Evolutionary conservation across 2,888 invertebrate species (phyloP).

Genomic region (Erannis defoliaria): DNA sequence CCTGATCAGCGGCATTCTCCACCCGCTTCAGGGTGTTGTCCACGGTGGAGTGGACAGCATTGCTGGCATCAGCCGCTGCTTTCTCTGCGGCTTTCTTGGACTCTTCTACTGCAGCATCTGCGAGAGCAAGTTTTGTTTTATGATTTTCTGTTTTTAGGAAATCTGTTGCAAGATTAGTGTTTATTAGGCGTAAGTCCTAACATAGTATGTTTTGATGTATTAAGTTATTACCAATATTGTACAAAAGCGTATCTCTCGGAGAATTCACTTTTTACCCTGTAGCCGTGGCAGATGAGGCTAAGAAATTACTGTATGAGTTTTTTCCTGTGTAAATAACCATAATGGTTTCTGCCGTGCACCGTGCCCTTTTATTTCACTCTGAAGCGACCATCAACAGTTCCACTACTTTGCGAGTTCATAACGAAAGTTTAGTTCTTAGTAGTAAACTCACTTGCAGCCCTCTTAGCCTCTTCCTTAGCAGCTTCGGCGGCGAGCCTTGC

Average conservation of each 20-base stretch:
- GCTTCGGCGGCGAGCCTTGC: conserved; percentile 74
- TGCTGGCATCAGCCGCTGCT: conserved; percentile 79
- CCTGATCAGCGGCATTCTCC: conserved; percentile 82
- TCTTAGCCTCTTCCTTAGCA: conserved; percentile 73
- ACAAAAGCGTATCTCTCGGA: no score
- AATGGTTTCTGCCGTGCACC: no score
- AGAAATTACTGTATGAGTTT: no score
- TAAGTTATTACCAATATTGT: no score
- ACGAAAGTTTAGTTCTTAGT: neutral
- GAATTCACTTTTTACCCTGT: no score
- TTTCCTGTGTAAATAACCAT: no score
- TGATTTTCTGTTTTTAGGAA: no score
- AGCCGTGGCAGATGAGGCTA: no score
- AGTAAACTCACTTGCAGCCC: conserved; percentile 71
- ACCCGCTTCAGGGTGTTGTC: conserved; percentile 77
- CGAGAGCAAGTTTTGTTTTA: neutral
- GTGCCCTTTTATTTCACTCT: no score
- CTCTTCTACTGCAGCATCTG: conserved; percentile 79
- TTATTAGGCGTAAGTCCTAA: neutral
- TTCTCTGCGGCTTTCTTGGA: conserved; percentile 84
- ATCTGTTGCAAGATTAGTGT: neutral
- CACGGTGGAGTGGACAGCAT: conserved; percentile 75
- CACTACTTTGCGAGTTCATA: neutral
- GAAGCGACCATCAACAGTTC: neutral
- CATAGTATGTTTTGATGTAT: no score